Percentiles rank a stretch among this genome's conserved stretches.
These are phyloP conservation scores for Orthonevra nobilis DNA, from an alignment of 2,888 invertebrate species.

Conservation along the genomic window DNA sequence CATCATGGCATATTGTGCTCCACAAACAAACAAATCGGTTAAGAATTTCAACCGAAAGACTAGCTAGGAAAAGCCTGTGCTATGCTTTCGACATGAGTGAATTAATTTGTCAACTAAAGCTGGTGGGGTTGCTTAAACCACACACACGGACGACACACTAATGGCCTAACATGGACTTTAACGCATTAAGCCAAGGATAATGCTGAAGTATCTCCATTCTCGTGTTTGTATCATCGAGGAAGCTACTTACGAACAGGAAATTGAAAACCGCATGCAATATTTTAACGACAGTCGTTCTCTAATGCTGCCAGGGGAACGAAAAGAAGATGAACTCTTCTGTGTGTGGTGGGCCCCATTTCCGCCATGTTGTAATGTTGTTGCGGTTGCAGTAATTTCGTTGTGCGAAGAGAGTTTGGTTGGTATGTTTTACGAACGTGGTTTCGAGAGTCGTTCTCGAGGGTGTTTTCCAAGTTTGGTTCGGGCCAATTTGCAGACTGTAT, in stretches of 20 bases:
- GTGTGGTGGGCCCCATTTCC: background rate
- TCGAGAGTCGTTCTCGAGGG: slow-evolving; percentile 15
- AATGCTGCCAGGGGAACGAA: background rate
- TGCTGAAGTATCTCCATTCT: background rate
- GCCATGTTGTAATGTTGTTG: slow-evolving; percentile 41
- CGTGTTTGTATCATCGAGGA: slow-evolving; percentile 9
- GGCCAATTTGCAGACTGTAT: slow-evolving; percentile 4
- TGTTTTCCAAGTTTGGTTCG: slow-evolving; percentile 12
- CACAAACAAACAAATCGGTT: slow-evolving; percentile 34
- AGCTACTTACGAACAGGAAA: slow-evolving; percentile 63
- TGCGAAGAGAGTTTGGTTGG: background rate
- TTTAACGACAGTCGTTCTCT: slow-evolving; percentile 30
- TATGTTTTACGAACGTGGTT: slow-evolving; percentile 33
- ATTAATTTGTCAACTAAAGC: slow-evolving; percentile 45
- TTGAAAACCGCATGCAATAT: slow-evolving; percentile 68
- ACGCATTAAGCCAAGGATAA: slow-evolving; percentile 48
- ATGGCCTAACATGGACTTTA: slow-evolving; percentile 40
- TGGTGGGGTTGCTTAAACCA: slow-evolving; percentile 7
- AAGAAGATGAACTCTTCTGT: slow-evolving; percentile 1
- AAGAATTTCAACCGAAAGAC: slow-evolving; percentile 22
- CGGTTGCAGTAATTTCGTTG: slow-evolving; percentile 56
- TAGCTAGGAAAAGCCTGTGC: slow-evolving; percentile 12
- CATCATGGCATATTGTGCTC: too few relatives aligned
- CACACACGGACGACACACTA: slow-evolving; percentile 7
- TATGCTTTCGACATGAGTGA: slow-evolving; percentile 58